Evolutionary conservation across 2,113 vertebrate species (phyloP).

Genomic region (Pygathrix nemaeus): DNA sequence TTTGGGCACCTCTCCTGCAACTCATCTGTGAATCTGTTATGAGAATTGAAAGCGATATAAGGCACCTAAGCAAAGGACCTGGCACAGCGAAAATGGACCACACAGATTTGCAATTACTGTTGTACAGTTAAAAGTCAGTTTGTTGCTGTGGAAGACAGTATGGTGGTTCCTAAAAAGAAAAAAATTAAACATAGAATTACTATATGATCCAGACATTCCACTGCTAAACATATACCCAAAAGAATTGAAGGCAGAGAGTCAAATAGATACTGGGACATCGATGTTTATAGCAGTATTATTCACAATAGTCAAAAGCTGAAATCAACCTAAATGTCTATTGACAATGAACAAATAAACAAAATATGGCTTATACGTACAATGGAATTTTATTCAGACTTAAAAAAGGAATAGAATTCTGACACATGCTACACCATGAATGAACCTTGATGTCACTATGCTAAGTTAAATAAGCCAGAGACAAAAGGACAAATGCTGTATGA

Average conservation of each 20-base stretch:
- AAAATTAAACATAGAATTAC: neutral
- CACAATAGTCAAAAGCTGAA: neutral
- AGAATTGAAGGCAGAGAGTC: neutral
- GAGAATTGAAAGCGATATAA: neutral
- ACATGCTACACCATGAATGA: neutral
- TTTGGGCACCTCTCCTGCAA: neutral
- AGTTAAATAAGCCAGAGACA: neutral
- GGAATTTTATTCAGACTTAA: neutral
- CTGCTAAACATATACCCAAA: neutral
- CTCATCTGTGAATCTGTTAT: neutral
- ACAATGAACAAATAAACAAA: neutral
- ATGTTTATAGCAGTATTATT: neutral
- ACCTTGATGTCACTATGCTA: neutral
- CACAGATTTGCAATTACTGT: neutral
- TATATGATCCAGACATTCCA: neutral
- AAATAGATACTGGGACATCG: neutral
- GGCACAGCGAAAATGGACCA: neutral
- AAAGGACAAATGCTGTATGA: neutral
- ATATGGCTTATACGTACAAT: accelerated
- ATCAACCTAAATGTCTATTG: neutral
- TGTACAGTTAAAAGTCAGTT: neutral
- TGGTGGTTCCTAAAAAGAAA: neutral
- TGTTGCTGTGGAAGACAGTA: neutral
- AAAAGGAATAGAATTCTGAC: neutral
- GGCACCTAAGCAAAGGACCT: neutral